Conservation (phyloP, 1,140 invertebrate genomes). For the Nasonia vitripennis region DNA sequence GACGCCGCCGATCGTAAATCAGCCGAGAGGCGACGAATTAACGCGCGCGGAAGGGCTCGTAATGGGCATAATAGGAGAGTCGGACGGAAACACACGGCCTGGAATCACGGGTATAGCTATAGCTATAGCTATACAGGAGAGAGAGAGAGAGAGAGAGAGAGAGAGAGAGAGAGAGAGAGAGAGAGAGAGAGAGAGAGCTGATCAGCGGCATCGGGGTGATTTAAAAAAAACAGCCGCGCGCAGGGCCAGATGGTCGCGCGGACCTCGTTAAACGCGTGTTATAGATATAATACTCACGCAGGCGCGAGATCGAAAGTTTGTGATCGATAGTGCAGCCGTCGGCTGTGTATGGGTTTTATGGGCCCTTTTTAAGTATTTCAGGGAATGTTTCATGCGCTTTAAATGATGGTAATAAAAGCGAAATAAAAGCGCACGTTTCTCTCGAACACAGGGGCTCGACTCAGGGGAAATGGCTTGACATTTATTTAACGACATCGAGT, state of each 20-base stretch:
- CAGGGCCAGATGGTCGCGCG: conserved; percentile 17
- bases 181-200: not conserved
- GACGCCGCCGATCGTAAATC: conserved; percentile 21
- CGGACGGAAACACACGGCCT: not conserved
- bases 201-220: not conserved
- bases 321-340: not conserved
- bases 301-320: not conserved
- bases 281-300: not conserved
- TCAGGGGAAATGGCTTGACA: not conserved
- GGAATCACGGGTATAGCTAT: not conserved
- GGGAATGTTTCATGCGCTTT: not conserved
- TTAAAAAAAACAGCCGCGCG: not conserved
- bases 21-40: conserved; percentile 1
- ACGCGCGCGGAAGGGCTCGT: conserved; percentile 26
- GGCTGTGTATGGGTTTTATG: not conserved
- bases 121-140: too few relatives aligned
- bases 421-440: not conserved
- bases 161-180: too few relatives aligned
- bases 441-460: not conserved
- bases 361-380: not conserved
- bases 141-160: not conserved
- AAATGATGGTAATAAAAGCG: not conserved
- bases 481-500: too few relatives aligned
- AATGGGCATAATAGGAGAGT: conserved; percentile 15
- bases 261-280: not conserved